Evolutionary conservation across 2,888 invertebrate species (phyloP), one percentile per base, ranked within the genome.

Genomic region (Lysandra bellargus): DNA sequence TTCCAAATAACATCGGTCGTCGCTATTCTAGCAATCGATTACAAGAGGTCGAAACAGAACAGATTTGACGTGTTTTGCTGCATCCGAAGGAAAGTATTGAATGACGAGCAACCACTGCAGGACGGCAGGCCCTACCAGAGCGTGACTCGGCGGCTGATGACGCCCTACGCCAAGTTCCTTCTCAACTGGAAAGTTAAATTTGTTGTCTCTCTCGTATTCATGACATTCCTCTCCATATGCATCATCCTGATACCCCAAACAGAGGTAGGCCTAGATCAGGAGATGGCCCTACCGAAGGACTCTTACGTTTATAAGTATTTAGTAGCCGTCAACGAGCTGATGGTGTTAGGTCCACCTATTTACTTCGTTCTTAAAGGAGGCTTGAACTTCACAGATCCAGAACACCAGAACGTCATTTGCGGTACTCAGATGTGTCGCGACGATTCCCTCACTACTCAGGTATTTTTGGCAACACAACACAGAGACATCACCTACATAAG

Each of bases 291-390:
- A 96, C 98, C 99, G 0, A 91, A 95, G 81, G 98, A 98, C 87
- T 99, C 99, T 3, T 98, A 98, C 87, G 98, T 99, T 44, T 95
- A 97, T 76, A 96, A 96, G 87, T 99, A 99, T 89, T 98, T 99
- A 87, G 88, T 96, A 86, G 96, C 95, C 79, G 96, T 97, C 90
- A 95, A 95, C 80, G 95, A 96, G 30, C 88, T 97, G 1, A 88
- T 99, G 85, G 96, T 97, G 1, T 97, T 98, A 85, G 99, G 99
- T 0, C 97, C 99, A 2, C 99, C 99, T 0, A 97, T 99, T 3
- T 99, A 98, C 88, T 99, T 99, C 95, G 97, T 99, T 0, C 95
- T 99, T 0, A 97, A 97, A 85, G 95, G 96, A 23, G 97, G 97
- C 6, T 92, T 98, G 33, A 96, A 98, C 87, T 98, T 97, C 88